Conservation (phyloP, 2,113 vertebrate genomes). For the Gavia stellata region DNA sequence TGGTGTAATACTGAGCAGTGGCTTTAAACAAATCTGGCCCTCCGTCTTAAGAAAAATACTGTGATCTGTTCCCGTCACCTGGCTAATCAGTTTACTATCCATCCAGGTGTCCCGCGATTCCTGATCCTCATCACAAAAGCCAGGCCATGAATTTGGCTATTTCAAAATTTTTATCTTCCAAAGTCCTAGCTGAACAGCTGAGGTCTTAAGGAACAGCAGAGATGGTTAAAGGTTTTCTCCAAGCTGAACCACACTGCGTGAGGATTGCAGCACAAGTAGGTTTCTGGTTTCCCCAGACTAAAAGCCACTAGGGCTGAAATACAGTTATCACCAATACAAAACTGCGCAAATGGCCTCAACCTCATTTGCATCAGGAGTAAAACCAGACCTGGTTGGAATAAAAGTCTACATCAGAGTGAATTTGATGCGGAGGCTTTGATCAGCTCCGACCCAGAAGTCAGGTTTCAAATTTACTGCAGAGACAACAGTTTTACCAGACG, state of each 20-base stretch:
- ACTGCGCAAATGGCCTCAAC: neutral
- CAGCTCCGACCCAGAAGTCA: neutral
- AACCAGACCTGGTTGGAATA: neutral
- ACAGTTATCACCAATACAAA: neutral
- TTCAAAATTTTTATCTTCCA: neutral
- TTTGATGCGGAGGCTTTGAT: neutral
- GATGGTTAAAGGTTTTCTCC: neutral
- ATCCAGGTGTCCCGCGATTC: neutral
- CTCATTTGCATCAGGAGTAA: neutral
- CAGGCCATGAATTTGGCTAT: neutral
- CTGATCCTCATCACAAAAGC: neutral
- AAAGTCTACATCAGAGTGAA: neutral
- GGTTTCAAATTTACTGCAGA: neutral
- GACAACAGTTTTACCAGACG: neutral
- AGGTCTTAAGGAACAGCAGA: neutral
- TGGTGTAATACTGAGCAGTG: neutral
- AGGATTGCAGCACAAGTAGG: neutral
- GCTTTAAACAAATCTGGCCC: neutral
- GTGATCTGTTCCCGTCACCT: neutral
- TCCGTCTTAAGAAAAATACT: neutral
- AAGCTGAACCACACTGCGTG: too few species aligned
- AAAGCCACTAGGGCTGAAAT: neutral
- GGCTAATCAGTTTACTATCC: accelerated
- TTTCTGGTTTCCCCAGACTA: neutral
- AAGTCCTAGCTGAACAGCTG: neutral